Evolutionary conservation across 1,140 invertebrate genomes (phyloP), one percentile per base, ranked within the genome.

Genomic region (Eriocheir sinensis): DNA sequence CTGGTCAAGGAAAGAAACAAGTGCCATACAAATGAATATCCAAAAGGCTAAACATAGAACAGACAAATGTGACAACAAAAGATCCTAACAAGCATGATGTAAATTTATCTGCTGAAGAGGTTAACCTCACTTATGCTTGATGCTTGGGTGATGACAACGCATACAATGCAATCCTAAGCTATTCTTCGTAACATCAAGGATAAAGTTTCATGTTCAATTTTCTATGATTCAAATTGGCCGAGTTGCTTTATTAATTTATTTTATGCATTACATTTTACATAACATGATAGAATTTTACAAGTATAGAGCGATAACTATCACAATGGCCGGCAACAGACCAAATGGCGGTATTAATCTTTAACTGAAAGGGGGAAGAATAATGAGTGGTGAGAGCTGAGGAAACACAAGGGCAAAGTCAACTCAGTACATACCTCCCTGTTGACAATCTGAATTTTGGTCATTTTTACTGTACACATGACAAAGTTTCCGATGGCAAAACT

Each of bases 261-360:
- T 95, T 95, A 95, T 95, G 95, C 95, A 95, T 95, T 95, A 95
- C 95, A 95, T 94, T 95, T 93, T 95, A 95, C 95, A 95, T 95
- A 95, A 95, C 95, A 95, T 95, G 93, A 95, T 95, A 95, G 93
- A 95, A 95, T 95, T 95, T 95, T 94, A 95, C 95, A 95, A 94
- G 95, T 95, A 94, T 95, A 95, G 95, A 94, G 94, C 93, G 93
- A 95, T 95, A 95, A 95, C 95, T 95, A 95, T 95, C 95, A 95
- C 95, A 95, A 94, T 94, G 95, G 93, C 95, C 92, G 95, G 91
- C 91, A 94, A 94, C 90, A 93, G 92, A 92, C 93, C 93, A 95
- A 92, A 92, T 94, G 93, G 89, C 93, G 92, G 92, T 93, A 91
- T 93, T 89, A 89, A 94, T 94, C 88, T 94, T 89, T 89, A 48